phyloP scores from a whole-genome alignment of 2,888 invertebrate species.

The Drosophila vallismaia region DNA sequence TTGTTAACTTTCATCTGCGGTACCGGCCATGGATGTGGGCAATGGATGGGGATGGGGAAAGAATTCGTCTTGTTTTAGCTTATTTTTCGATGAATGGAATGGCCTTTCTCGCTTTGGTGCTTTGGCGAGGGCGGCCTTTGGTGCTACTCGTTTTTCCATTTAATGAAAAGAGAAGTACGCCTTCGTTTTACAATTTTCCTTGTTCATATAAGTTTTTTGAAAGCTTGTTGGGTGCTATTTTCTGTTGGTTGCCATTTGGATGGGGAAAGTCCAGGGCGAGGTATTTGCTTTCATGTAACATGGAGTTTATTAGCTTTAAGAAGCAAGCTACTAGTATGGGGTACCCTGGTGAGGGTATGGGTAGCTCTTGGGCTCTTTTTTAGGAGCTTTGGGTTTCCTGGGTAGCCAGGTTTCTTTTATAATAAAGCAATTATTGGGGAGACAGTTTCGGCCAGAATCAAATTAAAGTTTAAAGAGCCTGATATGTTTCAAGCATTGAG shows the following conservation, averaged over 20 bases:
- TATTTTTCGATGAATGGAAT: constrained; percentile 44
- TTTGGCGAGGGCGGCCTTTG: constrained; percentile 23
- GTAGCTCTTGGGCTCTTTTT: constrained; percentile 14
- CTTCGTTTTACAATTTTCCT: constrained; percentile 37
- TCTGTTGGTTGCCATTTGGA: constrained; percentile 4
- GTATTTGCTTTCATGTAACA: constrained; percentile 73
- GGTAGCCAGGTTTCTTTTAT: constrained; percentile 35
- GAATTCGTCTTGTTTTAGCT: constrained; percentile 44
- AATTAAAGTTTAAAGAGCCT: neutral
- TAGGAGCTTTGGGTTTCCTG: constrained; percentile 38
- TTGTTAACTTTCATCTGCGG: constrained; percentile 72
- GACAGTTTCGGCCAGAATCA: neutral
- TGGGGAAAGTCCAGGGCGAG: constrained; percentile 54
- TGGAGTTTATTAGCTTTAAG: constrained; percentile 73
- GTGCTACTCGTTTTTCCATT: constrained; percentile 57
- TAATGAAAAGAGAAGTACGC: constrained; percentile 72
- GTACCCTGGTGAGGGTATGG: neutral
- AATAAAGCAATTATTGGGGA: constrained; percentile 37
- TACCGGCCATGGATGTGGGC: constrained; percentile 14
- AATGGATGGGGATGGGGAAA: constrained; percentile 3
- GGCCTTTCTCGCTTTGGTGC: constrained; percentile 13
- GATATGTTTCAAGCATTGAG: constrained; percentile 11
- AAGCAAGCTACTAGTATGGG: constrained; percentile 49
- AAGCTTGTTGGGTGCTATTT: constrained; percentile 31
- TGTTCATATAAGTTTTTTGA: constrained; percentile 30